These are phyloP conservation scores for Rhynchophorus ferrugineus DNA, from an alignment of 1,140 invertebrate genomes.

Conservation along the genomic window DNA sequence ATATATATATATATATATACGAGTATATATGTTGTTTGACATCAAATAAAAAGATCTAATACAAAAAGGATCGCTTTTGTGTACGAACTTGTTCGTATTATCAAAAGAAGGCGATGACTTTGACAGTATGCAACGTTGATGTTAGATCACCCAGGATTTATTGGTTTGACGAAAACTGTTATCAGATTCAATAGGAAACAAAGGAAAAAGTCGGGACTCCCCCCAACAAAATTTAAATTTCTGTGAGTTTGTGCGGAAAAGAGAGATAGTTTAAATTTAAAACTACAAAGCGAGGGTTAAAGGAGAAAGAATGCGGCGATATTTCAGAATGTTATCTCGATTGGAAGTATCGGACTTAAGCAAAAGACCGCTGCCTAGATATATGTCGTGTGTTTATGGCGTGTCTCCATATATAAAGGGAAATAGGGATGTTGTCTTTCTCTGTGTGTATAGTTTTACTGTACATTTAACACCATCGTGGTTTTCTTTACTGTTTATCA, in stretches of 20 bases:
- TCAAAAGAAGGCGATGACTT: too few relatives aligned
- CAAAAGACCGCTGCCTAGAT: constrained; percentile 22
- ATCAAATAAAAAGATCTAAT: too few relatives aligned
- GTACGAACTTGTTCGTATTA: too few relatives aligned
- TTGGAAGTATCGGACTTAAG: constrained; percentile 28
- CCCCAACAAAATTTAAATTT: constrained; percentile 28
- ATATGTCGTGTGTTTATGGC: constrained; percentile 24
- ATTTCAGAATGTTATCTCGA: constrained; percentile 31
- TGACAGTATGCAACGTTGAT: too few relatives aligned
- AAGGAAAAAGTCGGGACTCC: constrained; percentile 21
- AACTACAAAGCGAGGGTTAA: constrained; percentile 28
- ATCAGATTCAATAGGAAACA: constrained; percentile 32
- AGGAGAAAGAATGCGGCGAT: constrained; percentile 28
- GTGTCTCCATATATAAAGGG: constrained; percentile 22
- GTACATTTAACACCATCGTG: constrained; percentile 24
- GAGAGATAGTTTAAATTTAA: constrained; percentile 32
- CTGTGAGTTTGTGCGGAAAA: constrained; percentile 30
- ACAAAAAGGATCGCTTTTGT: too few relatives aligned
- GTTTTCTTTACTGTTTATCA: constrained; percentile 3
- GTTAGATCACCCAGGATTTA: constrained; percentile 17
- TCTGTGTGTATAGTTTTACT: constrained; percentile 23
- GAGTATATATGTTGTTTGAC: too few relatives aligned
- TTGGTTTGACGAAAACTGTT: constrained; percentile 24
- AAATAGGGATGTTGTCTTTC: constrained; percentile 15
- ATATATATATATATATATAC: too few relatives aligned